These are phyloP conservation scores for Carposina sasakii DNA, from an alignment of 1,140 invertebrate species.

Conservation along the genomic window DNA sequence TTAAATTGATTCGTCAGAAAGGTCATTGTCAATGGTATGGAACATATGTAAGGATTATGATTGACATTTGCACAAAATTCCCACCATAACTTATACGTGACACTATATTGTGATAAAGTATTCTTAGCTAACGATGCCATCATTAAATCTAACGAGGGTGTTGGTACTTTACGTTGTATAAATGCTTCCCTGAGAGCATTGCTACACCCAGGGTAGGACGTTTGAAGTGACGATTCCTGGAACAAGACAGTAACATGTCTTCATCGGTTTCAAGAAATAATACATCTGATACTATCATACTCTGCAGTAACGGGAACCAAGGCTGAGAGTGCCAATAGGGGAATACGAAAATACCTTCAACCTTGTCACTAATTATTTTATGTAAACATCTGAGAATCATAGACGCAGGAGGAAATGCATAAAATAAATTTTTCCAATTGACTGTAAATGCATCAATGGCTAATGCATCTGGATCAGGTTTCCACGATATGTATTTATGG, in stretches of 20 bases:
- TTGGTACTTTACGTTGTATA: conserved; percentile 7
- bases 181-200: conserved; percentile 21
- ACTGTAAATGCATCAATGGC: conserved; percentile 10
- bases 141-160: conserved; percentile 11
- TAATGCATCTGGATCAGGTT: conserved; percentile 7
- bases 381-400: conserved; percentile 23
- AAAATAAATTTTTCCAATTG: not conserved
- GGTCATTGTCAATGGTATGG: not conserved
- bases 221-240: conserved; percentile 1
- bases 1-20: conserved; percentile 23
- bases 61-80: conserved; percentile 21
- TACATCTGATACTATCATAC: conserved; percentile 15
- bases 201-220: conserved; percentile 17
- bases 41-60: conserved; percentile 16
- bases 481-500: conserved; percentile 5
- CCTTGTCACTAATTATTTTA: conserved; percentile 21
- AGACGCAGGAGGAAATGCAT: conserved; percentile 17
- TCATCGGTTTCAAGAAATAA: conserved; percentile 14
- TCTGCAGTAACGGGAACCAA: conserved; percentile 26
- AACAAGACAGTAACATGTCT: conserved; percentile 14
- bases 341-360: not conserved
- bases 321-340: conserved; percentile 17
- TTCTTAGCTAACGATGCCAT: conserved; percentile 24
- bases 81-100: conserved; percentile 27
- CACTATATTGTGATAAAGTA: conserved; percentile 27